phyloP scores from a whole-genome alignment of 2,113 vertebrate species.

The Antechinus stuartii region DNA sequence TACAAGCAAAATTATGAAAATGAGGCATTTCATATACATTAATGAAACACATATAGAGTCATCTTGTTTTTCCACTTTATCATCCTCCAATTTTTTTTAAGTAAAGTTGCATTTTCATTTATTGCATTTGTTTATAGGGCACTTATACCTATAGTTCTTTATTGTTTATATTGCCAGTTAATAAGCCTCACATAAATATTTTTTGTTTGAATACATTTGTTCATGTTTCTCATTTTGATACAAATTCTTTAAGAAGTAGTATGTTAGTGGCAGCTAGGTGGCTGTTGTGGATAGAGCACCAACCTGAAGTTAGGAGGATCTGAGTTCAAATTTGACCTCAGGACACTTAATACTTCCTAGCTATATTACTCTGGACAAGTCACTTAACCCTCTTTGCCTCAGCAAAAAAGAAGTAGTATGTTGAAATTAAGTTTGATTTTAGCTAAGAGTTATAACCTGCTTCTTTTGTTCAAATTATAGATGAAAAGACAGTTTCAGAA shows the following conservation, averaged over 20 bases:
- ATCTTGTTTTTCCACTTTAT: conserved; percentile 21
- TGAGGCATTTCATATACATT: not conserved
- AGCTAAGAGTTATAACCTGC: not conserved
- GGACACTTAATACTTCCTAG: too few relatives aligned
- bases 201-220: conserved; percentile 9
- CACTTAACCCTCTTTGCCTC: too few relatives aligned
- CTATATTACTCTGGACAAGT: too few relatives aligned
- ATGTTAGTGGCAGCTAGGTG: not conserved
- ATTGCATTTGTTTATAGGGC: conserved; percentile 45
- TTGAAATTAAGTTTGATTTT: conserved; percentile 34
- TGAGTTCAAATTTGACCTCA: too few relatives aligned
- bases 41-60: conserved; percentile 45
- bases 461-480: conserved; percentile 77
- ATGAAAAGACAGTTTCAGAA: conserved; percentile 56
- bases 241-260: conserved; percentile 14
- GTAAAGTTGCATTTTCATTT: conserved; percentile 13
- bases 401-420: conserved; percentile 19
- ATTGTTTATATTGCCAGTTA: conserved; percentile 9
- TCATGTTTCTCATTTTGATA: conserved; percentile 3
- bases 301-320: too few relatives aligned
- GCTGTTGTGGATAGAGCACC: too few relatives aligned
- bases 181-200: not conserved
- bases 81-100: conserved; percentile 25
- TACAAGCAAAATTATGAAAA: not conserved
- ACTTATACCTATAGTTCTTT: not conserved